These are phyloP conservation scores for Enteromius thamalakanensis DNA, from an alignment of 2,797 vertebrate genomes.

Conservation along the genomic window DNA sequence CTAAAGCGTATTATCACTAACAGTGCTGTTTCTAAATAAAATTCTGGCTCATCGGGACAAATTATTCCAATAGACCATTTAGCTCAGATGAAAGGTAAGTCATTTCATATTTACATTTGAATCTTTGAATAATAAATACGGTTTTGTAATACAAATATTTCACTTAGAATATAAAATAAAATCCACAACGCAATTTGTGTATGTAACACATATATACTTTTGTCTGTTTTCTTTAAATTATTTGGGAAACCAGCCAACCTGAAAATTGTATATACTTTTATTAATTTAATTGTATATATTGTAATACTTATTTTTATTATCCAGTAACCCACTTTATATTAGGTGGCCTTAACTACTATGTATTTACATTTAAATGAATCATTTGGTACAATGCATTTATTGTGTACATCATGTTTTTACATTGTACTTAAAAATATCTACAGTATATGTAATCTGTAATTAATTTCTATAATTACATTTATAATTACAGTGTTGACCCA, in stretches of 20 bases:
- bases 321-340: too few species aligned
- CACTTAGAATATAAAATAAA: neutral
- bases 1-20: neutral
- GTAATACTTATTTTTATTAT: neutral
- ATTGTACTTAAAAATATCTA: too few species aligned
- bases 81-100: neutral
- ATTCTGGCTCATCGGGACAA: slow-evolving; percentile 5
- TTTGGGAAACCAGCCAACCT: neutral
- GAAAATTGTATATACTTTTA: neutral
- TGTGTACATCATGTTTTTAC: too few species aligned
- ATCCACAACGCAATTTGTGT: neutral
- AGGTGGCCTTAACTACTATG: too few species aligned
- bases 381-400: too few species aligned
- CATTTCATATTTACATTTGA: neutral
- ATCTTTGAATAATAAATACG: neutral
- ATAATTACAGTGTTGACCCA: too few species aligned
- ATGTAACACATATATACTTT: neutral
- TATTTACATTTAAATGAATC: too few species aligned
- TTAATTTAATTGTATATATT: too few species aligned
- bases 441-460: too few species aligned
- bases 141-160: slow-evolving; percentile 6
- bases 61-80: neutral
- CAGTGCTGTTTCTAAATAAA: neutral
- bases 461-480: too few species aligned
- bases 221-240: neutral